Conservation (phyloP, 2,113 vertebrate genomes). For the Poecile atricapillus region DNA sequence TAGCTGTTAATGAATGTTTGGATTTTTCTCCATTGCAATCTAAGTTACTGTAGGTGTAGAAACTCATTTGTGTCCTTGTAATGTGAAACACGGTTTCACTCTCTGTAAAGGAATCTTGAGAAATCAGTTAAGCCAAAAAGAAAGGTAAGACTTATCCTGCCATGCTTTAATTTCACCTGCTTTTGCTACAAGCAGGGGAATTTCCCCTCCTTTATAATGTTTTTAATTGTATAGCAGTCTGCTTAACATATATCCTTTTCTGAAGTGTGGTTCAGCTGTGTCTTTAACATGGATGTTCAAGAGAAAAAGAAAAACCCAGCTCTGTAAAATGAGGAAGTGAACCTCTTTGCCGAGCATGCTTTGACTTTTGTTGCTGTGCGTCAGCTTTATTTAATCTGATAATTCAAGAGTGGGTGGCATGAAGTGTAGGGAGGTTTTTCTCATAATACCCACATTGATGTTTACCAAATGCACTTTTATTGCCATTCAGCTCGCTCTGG, state of each 20-base stretch:
- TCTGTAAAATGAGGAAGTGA: neutral
- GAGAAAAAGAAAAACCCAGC: neutral
- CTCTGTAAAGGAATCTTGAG: neutral
- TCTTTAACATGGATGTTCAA: conserved; percentile 3
- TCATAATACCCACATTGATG: conserved; percentile 25
- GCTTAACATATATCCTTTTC: conserved; percentile 15
- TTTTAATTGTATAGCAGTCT: neutral
- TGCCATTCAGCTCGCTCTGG: conserved; percentile 45
- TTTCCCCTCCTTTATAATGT: neutral
- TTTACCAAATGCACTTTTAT: conserved; percentile 39
- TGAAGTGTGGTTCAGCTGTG: neutral
- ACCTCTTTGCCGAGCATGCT: neutral
- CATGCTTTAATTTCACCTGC: neutral
- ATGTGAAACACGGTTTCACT: neutral
- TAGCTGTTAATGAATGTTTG: neutral
- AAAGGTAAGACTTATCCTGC: neutral
- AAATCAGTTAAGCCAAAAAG: conserved; percentile 19
- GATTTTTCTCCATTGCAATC: conserved; percentile 5
- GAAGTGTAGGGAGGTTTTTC: conserved; percentile 27
- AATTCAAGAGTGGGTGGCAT: neutral
- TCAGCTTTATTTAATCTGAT: conserved; percentile 17
- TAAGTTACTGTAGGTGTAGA: conserved; percentile 21
- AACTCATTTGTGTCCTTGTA: conserved; percentile 17
- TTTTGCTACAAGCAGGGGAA: neutral
- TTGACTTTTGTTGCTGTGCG: conserved; percentile 20